A percentile compares a stretch with the other conserved stretches of the same genome.
Evolutionary conservation across 1,140 invertebrate species (phyloP).

Genomic region (Lamellibrachia luymesi): DNA sequence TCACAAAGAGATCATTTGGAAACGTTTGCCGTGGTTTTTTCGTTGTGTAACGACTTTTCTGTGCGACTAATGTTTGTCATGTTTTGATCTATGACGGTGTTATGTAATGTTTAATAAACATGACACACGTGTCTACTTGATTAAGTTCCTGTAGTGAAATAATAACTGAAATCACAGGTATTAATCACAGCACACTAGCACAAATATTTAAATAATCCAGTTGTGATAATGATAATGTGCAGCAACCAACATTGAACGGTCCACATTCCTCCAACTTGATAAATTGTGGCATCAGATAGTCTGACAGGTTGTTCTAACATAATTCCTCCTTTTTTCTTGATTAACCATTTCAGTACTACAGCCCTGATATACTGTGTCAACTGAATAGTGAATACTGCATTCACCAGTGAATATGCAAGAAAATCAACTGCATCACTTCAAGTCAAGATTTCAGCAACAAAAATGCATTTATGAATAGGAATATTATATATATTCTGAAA

Average conservation of each 20-base stretch:
- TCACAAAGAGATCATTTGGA: neutral
- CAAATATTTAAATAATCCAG: neutral
- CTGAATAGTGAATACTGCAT: too few relatives aligned
- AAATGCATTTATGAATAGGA: too few relatives aligned
- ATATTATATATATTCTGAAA: too few relatives aligned
- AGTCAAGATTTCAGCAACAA: too few relatives aligned
- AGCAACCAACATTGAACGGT: neutral
- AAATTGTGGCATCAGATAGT: neutral
- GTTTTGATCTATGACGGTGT: neutral
- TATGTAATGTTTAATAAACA: slow-evolving; percentile 6
- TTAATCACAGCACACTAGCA: neutral
- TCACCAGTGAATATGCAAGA: too few relatives aligned
- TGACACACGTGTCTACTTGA: neutral
- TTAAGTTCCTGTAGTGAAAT: neutral
- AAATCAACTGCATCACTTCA: too few relatives aligned
- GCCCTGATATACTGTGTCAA: too few relatives aligned
- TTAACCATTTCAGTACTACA: neutral
- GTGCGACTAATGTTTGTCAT: neutral
- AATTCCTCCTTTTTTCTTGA: neutral
- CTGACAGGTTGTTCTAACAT: neutral
- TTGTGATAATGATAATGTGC: neutral
- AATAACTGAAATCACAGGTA: neutral
- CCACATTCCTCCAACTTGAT: neutral
- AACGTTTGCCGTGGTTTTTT: neutral
- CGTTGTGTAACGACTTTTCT: neutral